phyloP scores from a whole-genome alignment of 2,113 vertebrate genomes.

The Microcebus lehilahytsara region DNA sequence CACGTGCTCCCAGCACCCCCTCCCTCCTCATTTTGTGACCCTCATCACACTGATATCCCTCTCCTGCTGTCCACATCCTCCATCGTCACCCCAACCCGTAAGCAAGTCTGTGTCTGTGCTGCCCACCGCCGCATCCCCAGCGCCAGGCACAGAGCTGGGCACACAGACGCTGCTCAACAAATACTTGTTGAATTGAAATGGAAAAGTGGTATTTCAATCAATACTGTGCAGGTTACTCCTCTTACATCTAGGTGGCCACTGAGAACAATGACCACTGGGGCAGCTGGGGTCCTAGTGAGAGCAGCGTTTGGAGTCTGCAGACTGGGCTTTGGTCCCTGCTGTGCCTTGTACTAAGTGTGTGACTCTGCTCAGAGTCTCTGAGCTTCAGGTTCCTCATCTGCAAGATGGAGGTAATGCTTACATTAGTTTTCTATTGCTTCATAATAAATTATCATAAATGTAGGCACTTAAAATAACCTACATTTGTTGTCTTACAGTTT shows the following conservation, averaged over 20 bases:
- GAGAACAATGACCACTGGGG: neutral
- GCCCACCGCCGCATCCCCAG: no score
- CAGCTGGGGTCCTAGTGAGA: neutral
- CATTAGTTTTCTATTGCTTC: neutral
- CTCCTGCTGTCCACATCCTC: no score
- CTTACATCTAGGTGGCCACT: neutral
- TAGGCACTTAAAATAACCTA: neutral
- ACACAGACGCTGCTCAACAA: neutral
- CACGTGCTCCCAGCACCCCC: neutral
- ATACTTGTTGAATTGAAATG: neutral
- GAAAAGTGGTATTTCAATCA: neutral
- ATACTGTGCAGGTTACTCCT: neutral
- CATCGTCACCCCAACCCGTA: neutral
- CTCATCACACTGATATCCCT: neutral
- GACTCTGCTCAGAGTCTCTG: neutral
- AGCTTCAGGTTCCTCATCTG: neutral
- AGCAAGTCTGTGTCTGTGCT: neutral
- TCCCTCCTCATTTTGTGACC: neutral
- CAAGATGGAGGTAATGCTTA: neutral
- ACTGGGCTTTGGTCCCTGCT: neutral
- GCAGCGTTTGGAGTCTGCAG: neutral
- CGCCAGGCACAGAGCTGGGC: neutral
- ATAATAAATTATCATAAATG: neutral
- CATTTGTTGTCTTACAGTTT: neutral
- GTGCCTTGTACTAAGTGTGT: neutral